Evolutionary conservation across 2,113 vertebrate genomes (phyloP).

Genomic region (Tursiops truncatus): DNA sequence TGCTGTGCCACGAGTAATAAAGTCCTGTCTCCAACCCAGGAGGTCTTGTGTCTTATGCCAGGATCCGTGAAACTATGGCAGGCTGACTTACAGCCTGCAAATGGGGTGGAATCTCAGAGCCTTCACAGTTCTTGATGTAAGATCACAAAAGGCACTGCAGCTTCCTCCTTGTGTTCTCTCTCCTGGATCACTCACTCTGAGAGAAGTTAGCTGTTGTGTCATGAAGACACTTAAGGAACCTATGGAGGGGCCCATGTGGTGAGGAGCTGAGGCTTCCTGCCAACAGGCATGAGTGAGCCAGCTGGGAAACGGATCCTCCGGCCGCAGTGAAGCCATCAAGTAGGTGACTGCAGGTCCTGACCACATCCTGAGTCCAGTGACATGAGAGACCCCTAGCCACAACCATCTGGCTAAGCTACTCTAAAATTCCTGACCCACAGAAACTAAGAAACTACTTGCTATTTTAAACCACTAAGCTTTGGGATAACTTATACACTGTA

Average conservation of each 20-base stretch:
- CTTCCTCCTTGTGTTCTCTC: not conserved
- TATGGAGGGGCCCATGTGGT: not conserved
- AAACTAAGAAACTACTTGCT: not conserved
- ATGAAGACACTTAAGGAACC: not conserved
- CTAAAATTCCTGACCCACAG: not conserved
- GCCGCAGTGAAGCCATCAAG: not conserved
- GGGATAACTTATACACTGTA: not conserved
- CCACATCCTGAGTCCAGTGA: not conserved
- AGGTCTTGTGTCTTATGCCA: not conserved
- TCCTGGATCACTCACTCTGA: not conserved
- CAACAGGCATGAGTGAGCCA: not conserved
- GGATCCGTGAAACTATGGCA: not conserved
- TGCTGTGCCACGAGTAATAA: not conserved
- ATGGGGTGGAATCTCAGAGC: not conserved
- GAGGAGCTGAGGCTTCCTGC: not conserved
- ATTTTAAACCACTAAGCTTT: constrained; percentile 5
- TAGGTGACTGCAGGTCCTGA: not conserved
- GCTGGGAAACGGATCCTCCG: not conserved
- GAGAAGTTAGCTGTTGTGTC: not conserved
- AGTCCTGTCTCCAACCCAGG: not conserved
- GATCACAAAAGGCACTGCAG: not conserved
- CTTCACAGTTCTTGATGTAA: not conserved
- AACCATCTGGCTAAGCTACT: not conserved
- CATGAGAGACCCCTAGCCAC: not conserved
- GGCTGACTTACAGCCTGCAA: not conserved